phyloP scores from a whole-genome alignment of 2,888 invertebrate species.

The Apamea monoglypha region DNA sequence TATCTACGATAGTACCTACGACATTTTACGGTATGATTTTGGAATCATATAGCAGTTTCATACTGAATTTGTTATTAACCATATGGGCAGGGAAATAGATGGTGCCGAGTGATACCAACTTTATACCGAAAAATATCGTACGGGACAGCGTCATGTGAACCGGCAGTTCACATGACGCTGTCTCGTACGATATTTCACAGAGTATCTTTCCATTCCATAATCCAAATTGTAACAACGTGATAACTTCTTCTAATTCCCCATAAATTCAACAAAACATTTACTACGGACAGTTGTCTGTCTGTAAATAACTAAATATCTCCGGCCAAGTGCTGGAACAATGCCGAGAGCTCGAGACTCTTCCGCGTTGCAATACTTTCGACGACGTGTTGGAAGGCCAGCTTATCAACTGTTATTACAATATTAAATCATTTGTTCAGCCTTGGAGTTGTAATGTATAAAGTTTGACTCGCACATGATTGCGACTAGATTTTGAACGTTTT shows the following conservation, averaged over 20 bases:
- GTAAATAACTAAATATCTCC: constrained; percentile 68
- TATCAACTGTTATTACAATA: constrained; percentile 57
- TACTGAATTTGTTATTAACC: too few relatives aligned
- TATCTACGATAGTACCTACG: background rate
- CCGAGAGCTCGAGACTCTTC: constrained; percentile 66
- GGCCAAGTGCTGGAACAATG: constrained; percentile 74
- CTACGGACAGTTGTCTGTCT: constrained; percentile 69
- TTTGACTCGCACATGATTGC: too few relatives aligned
- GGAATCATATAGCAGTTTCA: too few relatives aligned
- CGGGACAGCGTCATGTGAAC: background rate
- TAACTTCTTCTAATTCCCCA: constrained; percentile 54
- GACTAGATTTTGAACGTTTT: too few relatives aligned
- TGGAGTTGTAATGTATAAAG: constrained; percentile 15
- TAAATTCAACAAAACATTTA: constrained; percentile 54
- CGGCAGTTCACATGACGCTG: too few relatives aligned
- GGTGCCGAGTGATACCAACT: background rate
- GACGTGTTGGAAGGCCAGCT: constrained; percentile 56
- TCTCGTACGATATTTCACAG: too few relatives aligned
- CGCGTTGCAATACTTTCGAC: constrained; percentile 58
- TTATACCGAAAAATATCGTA: background rate
- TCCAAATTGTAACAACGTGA: constrained; percentile 17
- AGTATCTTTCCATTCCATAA: constrained; percentile 9
- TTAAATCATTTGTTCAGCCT: constrained; percentile 44
- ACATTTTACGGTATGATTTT: background rate
- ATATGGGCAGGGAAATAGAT: background rate